Conservation (phyloP, 2,113 vertebrate species). For the Candoia aspera region DNA sequence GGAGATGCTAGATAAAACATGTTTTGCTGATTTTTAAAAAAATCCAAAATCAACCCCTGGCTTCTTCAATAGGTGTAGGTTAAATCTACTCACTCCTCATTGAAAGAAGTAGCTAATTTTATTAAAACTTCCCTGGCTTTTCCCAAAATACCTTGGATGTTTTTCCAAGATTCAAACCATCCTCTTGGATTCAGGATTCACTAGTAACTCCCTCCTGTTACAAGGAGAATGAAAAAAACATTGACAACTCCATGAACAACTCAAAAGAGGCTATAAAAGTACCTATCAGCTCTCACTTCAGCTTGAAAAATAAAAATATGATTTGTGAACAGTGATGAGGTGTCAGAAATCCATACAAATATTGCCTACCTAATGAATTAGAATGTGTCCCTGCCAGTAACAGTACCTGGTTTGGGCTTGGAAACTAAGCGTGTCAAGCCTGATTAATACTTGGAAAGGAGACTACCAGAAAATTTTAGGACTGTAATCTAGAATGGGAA, state of each 20-base stretch:
- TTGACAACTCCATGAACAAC: neutral
- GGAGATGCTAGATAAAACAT: conserved; percentile 5
- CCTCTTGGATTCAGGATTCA: neutral
- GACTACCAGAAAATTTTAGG: neutral
- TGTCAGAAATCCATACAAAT: neutral
- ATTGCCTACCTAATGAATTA: neutral
- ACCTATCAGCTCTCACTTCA: neutral
- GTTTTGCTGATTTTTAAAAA: neutral
- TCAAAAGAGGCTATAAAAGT: no score
- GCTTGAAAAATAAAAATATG: neutral
- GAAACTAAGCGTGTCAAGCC: neutral
- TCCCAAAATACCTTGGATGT: neutral
- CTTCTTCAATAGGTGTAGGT: neutral
- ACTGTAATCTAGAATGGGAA: neutral
- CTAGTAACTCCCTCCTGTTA: neutral
- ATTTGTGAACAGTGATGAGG: neutral
- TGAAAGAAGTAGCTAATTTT: neutral
- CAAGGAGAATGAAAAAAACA: neutral
- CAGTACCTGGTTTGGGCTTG: neutral
- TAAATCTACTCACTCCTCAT: no score
- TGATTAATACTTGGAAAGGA: neutral
- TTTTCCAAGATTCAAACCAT: neutral
- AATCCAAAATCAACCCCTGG: neutral
- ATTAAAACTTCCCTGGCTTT: neutral
- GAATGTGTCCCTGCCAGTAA: neutral